Conservation (phyloP, 2,797 vertebrate species). For the Otus scops region DNA sequence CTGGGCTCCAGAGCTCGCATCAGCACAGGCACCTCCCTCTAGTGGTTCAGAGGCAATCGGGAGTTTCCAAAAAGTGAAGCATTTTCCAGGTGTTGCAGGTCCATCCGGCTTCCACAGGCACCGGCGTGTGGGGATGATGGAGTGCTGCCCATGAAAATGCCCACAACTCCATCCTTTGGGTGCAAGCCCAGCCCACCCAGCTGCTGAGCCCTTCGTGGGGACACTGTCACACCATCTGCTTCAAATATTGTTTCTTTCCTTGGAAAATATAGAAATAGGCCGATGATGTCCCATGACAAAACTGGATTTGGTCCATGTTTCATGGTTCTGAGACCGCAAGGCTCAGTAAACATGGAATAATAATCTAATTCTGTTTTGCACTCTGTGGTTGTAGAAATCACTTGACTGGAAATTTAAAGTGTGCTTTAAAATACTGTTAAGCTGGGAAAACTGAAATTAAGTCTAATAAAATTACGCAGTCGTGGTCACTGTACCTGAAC, state of each 20-base stretch:
- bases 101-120: rapidly evolving
- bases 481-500: neutral
- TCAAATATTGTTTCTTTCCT: neutral
- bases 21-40: conserved; percentile 39
- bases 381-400: neutral
- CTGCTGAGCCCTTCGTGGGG: neutral
- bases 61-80: neutral
- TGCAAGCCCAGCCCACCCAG: rapidly evolving
- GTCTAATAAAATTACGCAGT: neutral
- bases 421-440: neutral
- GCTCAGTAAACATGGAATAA: neutral
- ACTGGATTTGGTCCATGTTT: neutral
- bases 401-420: neutral
- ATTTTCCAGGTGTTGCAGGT: neutral
- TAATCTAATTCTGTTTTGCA: neutral
- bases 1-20: neutral
- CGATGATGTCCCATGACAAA: rapidly evolving
- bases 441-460: neutral
- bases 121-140: rapidly evolving
- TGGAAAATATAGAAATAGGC: neutral
- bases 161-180: neutral
- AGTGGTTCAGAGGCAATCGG: neutral
- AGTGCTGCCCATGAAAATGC: rapidly evolving
- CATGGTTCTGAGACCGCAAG: neutral
- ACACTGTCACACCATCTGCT: neutral